phyloP scores from a whole-genome alignment of 2,797 vertebrate species.

The Urophycis tenuis region DNA sequence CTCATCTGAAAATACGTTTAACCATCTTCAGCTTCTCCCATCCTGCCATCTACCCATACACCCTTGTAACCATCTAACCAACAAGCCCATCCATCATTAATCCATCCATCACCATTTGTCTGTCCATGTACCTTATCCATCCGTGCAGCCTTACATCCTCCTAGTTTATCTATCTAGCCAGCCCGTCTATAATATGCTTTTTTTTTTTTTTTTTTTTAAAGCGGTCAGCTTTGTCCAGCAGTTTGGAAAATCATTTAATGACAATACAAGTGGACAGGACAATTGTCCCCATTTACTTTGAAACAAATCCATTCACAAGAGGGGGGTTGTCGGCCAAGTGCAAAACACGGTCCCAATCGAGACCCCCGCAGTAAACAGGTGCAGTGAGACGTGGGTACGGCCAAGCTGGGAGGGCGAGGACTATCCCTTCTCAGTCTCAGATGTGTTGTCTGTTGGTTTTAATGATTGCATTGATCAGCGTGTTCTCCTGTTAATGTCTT shows the following conservation, averaged over 20 bases:
- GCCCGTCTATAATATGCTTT: no score
- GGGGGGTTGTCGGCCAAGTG: neutral
- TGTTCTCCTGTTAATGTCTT: neutral
- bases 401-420: neutral
- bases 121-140: neutral
- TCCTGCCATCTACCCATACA: neutral
- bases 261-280: neutral
- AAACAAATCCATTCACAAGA: neutral
- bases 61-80: neutral
- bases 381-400: no score
- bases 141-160: neutral
- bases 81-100: neutral
- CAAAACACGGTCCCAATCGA: neutral
- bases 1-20: neutral
- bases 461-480: neutral
- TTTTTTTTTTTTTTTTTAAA: no score
- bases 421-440: neutral
- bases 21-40: neutral
- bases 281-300: neutral
- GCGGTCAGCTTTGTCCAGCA: neutral
- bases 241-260: neutral
- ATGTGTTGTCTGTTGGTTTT: neutral
- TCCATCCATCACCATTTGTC: neutral
- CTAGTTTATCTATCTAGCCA: neutral
- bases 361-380: neutral